Percentiles rank a stretch among this genome's conserved stretches.
Conservation (phyloP, 1,140 invertebrate genomes). For the Solenopsis invicta region DNA sequence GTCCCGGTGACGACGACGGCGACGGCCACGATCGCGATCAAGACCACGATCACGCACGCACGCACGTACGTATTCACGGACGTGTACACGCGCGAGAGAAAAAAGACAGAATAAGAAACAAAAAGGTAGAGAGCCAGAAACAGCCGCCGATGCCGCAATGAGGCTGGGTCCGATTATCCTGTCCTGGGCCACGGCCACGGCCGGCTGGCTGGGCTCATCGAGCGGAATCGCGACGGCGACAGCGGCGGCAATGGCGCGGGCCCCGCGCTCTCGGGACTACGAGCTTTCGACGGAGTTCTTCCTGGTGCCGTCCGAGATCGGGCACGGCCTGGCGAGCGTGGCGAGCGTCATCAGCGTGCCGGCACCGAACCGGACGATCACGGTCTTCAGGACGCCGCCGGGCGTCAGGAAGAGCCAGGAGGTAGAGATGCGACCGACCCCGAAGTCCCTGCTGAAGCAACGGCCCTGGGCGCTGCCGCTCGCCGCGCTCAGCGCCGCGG, state of each 20-base stretch:
- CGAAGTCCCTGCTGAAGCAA: conserved; percentile 87
- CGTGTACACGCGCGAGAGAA: background rate
- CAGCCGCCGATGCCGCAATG: conserved; percentile 64
- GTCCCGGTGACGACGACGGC: conserved; percentile 66
- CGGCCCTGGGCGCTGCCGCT: conserved; percentile 96
- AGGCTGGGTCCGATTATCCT: conserved; percentile 83
- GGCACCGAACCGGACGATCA: conserved; percentile 81
- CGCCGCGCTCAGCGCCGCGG: conserved; percentile 92
- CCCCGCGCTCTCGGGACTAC: conserved; percentile 59
- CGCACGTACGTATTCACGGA: background rate
- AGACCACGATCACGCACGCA: background rate
- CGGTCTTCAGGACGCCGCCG: conserved; percentile 73
- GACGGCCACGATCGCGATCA: conserved; percentile 13
- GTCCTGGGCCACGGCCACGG: conserved; percentile 80
- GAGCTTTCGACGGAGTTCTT: conserved; percentile 94
- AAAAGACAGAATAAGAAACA: background rate
- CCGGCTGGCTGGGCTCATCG: conserved; percentile 71
- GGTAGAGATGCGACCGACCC: conserved; percentile 71
- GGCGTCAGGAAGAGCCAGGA: conserved; percentile 67
- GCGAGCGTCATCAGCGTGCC: conserved; percentile 84
- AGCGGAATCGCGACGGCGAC: conserved; percentile 41
- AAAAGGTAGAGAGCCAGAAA: background rate
- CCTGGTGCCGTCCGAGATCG: conserved; percentile 87
- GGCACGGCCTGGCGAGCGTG: conserved; percentile 81
- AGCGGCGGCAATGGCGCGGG: conserved; percentile 48